Evolutionary conservation across 2,797 vertebrate species (phyloP).

Genomic region (Myotis findleyi): DNA sequence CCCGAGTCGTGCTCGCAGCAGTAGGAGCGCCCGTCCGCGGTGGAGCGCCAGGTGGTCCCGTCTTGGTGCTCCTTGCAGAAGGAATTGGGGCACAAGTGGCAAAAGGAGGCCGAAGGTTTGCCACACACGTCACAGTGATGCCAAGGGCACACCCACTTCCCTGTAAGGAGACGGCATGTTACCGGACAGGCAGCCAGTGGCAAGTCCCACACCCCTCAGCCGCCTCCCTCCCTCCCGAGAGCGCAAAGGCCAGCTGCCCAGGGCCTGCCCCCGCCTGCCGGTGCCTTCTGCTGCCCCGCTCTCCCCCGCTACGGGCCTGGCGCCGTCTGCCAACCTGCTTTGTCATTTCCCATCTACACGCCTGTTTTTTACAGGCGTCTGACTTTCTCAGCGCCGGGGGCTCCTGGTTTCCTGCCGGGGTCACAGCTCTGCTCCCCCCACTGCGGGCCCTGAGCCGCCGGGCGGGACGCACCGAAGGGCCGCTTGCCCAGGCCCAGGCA

Average conservation of each 20-base stretch:
- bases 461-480: slow-evolving; percentile 93
- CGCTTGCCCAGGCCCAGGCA: slow-evolving; percentile 97
- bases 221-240: too few relatives aligned
- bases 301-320: neutral
- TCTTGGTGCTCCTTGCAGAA: slow-evolving; percentile 97
- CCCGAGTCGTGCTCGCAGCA: slow-evolving; percentile 94
- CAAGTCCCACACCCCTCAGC: too few relatives aligned
- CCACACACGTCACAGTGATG: slow-evolving; percentile 99
- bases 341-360: neutral
- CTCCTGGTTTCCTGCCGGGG: neutral
- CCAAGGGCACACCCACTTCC: slow-evolving; percentile 99
- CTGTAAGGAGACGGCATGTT: slow-evolving; percentile 84
- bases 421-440: neutral
- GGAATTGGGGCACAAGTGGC: slow-evolving; percentile 98
- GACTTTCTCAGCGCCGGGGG: neutral
- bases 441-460: neutral
- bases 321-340: neutral
- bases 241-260: too few relatives aligned
- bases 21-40: slow-evolving; percentile 90
- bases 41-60: slow-evolving; percentile 89
- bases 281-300: too few relatives aligned
- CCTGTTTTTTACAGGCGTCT: too few relatives aligned
- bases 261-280: neutral
- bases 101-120: slow-evolving; percentile 95
- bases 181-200: neutral